Evolutionary conservation across 2,113 vertebrate species (phyloP), one percentile per base, ranked within the genome.

Genomic region (Cryptotis parvus): DNA sequence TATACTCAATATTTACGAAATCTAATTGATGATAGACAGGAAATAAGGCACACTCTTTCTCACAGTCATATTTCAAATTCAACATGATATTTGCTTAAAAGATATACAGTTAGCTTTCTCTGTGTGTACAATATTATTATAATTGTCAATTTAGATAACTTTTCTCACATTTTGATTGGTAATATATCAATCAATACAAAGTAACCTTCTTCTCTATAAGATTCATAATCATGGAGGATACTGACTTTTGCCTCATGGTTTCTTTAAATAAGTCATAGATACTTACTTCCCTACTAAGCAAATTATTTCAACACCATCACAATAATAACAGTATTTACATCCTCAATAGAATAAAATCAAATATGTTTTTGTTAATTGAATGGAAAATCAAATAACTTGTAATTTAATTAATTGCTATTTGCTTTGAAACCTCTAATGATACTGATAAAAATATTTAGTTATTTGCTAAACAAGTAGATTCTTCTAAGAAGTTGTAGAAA

Each of bases 261-360:
- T 63, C 37, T 77, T 80, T 45, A 85, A 82, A 45, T 24, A 93
- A 58, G 65, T 20, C 45, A 22, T 15, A 3, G 37, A 33, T 58
- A 73, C 33, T 92, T 69, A 43, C 24, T 77, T 6, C 58, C 9
- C 58, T 26, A 68, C 20, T 45, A 90, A 61, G 43, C 35, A 85
- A 84, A 68, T n/a, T 37, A 74, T 61, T 76, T 68, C 68, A 74
- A 90, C 37, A 72, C 9, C 45, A 39, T 63, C 80, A 16, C 4
- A 37, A 70, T 81, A 81, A 73, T 33, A 68, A 75, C 18, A 70
- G 31, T 69, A 24, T 27, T 4, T 88, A 83, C 65, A 61, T 22
- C 22, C 49, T 70, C 39, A 88, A 83, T 14, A 88, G n/a, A 83
- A 77, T 76, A n/a, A 33, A 41, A 77, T 31, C 10, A 74, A 90